phyloP scores from a whole-genome alignment of 2,888 invertebrate species.

The Aporophyla nigra region DNA sequence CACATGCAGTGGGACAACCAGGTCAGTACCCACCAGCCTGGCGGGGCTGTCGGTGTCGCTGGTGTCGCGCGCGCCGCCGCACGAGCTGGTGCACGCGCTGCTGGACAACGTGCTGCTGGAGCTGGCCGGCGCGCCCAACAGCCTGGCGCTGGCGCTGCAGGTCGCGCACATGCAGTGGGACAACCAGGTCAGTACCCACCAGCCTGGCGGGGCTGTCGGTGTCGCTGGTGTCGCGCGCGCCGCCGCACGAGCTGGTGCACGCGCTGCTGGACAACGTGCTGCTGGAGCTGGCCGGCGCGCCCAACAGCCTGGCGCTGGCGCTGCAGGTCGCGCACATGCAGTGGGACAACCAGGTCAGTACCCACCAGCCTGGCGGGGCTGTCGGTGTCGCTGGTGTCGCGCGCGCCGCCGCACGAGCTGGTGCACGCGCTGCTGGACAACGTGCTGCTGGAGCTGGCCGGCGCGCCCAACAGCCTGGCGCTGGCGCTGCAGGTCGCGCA shows the following conservation, averaged over 20 bases:
- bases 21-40: slow-evolving; percentile 74
- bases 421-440: slow-evolving; percentile 93
- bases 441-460: slow-evolving; percentile 92
- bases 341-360: slow-evolving; percentile 93
- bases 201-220: slow-evolving; percentile 93
- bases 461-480: slow-evolving; percentile 78
- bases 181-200: slow-evolving; percentile 90
- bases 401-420: slow-evolving; percentile 95
- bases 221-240: slow-evolving; percentile 94
- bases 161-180: slow-evolving; percentile 96
- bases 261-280: slow-evolving; percentile 92
- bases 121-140: slow-evolving; percentile 81
- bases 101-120: slow-evolving; percentile 92
- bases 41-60: slow-evolving; percentile 95
- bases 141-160: slow-evolving; percentile 92
- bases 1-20: slow-evolving; percentile 97
- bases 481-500: slow-evolving; percentile 94
- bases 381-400: slow-evolving; percentile 95
- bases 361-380: slow-evolving; percentile 90
- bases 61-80: slow-evolving; percentile 93
- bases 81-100: slow-evolving; percentile 95
- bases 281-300: slow-evolving; percentile 90
- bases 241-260: slow-evolving; percentile 95
- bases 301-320: slow-evolving; percentile 89
- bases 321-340: slow-evolving; percentile 95